These are phyloP conservation scores for Sebastes nivosus DNA, from an alignment of 2,797 vertebrate species.

Conservation along the genomic window DNA sequence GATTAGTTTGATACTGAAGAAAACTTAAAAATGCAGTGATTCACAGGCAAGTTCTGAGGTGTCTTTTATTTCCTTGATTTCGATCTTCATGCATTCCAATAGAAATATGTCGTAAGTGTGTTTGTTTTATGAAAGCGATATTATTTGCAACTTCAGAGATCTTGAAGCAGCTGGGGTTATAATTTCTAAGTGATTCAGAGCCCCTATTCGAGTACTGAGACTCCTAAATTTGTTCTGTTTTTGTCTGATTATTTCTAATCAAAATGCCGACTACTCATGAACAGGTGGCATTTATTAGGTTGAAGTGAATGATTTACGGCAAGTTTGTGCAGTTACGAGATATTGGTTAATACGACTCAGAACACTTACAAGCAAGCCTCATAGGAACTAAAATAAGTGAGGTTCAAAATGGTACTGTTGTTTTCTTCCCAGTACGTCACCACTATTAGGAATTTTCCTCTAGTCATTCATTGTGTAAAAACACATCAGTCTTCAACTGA, in stretches of 20 bases:
- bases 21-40: not conserved
- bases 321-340: not conserved
- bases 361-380: not conserved
- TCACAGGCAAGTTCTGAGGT: not conserved
- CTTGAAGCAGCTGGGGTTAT: not conserved
- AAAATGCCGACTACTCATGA: not conserved
- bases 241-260: not conserved
- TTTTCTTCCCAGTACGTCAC: not conserved
- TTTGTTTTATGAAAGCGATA: not conserved
- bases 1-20: not conserved
- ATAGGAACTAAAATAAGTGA: not conserved
- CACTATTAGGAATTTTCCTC: not conserved
- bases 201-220: not conserved
- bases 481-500: not conserved
- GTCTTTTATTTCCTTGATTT: not conserved
- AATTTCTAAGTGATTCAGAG: not conserved
- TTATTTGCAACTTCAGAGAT: not conserved
- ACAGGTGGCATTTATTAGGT: not conserved
- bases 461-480: not conserved
- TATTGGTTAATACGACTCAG: not conserved
- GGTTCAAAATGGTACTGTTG: not conserved
- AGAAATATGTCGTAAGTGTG: not conserved
- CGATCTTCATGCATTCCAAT: fast-evolving
- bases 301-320: not conserved
- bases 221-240: not conserved